These are phyloP conservation scores for Achatina immaculata DNA, from an alignment of 1,140 invertebrate genomes.

Conservation along the genomic window DNA sequence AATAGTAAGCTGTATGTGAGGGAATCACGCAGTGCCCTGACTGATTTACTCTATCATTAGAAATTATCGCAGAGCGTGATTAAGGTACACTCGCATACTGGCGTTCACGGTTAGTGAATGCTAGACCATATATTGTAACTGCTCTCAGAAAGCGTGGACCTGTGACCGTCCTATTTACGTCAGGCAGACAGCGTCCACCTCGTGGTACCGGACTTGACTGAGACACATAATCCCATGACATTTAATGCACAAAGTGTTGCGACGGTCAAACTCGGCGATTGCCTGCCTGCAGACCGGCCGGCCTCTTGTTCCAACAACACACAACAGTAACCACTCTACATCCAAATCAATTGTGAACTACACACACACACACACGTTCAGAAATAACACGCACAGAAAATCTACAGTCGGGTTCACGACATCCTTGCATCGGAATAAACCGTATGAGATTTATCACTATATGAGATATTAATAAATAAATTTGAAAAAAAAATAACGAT, in stretches of 20 bases:
- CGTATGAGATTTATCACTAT: background rate
- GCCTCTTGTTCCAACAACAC: background rate
- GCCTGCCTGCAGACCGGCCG: slow-evolving; percentile 8
- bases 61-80: background rate
- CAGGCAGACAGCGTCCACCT: background rate
- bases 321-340: background rate
- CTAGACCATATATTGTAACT: no score
- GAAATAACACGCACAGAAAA: background rate
- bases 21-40: background rate
- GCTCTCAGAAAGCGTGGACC: no score
- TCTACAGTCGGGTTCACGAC: background rate
- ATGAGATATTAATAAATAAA: no score
- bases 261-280: background rate
- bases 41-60: background rate
- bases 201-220: background rate
- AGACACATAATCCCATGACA: background rate
- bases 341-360: background rate
- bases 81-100: background rate
- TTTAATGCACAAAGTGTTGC: background rate
- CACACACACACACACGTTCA: background rate
- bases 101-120: background rate
- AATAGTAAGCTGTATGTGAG: background rate
- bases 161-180: no score
- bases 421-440: background rate
- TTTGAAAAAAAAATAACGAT: background rate